These are phyloP conservation scores for Romanogobio albipinnatus DNA, from an alignment of 2,113 vertebrate species.

Conservation along the genomic window DNA sequence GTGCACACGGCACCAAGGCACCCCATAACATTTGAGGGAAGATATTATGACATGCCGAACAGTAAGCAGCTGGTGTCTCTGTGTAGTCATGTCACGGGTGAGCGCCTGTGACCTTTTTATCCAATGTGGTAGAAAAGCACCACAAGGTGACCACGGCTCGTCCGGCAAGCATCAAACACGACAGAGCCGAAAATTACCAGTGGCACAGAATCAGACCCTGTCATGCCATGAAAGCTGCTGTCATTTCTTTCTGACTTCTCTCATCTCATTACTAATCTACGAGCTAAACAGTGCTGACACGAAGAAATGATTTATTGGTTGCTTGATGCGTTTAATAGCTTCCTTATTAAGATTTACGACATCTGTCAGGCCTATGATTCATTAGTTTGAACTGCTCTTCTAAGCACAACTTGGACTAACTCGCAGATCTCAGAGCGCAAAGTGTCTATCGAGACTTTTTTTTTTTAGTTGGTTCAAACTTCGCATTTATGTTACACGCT, in stretches of 20 bases:
- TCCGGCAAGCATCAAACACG: conserved; percentile 42
- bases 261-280: conserved; percentile 52
- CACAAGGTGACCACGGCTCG: conserved; percentile 45
- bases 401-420: conserved; percentile 36
- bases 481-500: conserved; percentile 17
- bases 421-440: conserved; percentile 17
- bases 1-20: conserved; percentile 1
- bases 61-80: conserved; percentile 46
- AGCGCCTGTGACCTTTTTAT: conserved; percentile 49
- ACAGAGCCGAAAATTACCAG: conserved; percentile 51
- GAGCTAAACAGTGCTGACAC: conserved; percentile 54
- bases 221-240: conserved; percentile 46
- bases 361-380: conserved; percentile 52
- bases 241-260: conserved; percentile 51
- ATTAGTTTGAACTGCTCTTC: conserved; percentile 46
- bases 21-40: conserved; percentile 41
- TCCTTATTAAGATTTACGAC: conserved; percentile 62
- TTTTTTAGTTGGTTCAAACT: conserved; percentile 2
- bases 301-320: conserved; percentile 57
- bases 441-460: neutral
- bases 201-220: conserved; percentile 39
- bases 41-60: conserved; percentile 49
- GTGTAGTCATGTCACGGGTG: conserved; percentile 54
- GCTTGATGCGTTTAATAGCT: conserved; percentile 58
- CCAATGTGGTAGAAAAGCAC: conserved; percentile 14